These are phyloP conservation scores for Gymnobelideus leadbeateri DNA, from an alignment of 2,113 vertebrate genomes.

Conservation along the genomic window DNA sequence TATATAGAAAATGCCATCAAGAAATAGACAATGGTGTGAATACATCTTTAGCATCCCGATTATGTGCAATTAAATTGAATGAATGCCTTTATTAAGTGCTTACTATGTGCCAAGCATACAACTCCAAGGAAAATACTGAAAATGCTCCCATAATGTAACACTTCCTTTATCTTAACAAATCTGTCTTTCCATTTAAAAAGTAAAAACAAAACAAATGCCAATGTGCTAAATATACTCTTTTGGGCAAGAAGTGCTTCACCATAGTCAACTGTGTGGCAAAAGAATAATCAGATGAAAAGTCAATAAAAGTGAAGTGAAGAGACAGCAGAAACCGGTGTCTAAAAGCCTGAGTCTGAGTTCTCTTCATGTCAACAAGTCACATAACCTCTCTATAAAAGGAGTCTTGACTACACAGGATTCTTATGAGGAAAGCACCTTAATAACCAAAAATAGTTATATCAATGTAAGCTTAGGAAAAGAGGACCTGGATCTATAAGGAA, in stretches of 20 bases:
- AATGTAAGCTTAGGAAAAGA: not conserved
- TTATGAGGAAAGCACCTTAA: not conserved
- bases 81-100: not conserved
- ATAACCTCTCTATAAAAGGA: not conserved
- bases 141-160: not conserved
- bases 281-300: not conserved
- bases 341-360: not conserved
- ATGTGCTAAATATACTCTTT: not conserved
- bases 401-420: not conserved
- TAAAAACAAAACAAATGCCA: not conserved
- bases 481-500: not conserved
- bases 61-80: slow-evolving; percentile 21
- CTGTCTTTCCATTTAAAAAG: not conserved
- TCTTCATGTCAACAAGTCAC: not conserved
- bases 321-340: not conserved
- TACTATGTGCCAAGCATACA: not conserved
- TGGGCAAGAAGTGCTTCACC: not conserved
- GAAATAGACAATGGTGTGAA: slow-evolving; percentile 37
- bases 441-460: not conserved
- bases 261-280: not conserved
- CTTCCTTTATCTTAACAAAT: not conserved
- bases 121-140: not conserved
- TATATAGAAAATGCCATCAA: slow-evolving; percentile 29
- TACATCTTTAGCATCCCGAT: not conserved
- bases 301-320: not conserved